Evolutionary conservation across 2,797 vertebrate species (phyloP).

Genomic region (Pseudocheirus occidentalis): DNA sequence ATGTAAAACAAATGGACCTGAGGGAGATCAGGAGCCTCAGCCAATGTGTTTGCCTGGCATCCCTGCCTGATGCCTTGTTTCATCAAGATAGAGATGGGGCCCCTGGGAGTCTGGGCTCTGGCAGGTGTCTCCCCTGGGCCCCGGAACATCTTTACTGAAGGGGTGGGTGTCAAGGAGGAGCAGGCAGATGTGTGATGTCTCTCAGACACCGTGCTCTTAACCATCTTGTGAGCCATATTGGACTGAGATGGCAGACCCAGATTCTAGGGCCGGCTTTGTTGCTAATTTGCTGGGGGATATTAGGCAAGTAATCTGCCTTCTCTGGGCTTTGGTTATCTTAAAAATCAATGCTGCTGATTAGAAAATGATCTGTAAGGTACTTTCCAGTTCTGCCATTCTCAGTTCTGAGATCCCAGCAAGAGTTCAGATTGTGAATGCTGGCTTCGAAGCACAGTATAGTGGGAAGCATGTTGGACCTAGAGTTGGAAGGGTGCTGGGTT

Average conservation of each 20-base stretch:
- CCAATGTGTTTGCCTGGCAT: not conserved
- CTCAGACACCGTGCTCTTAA: not conserved
- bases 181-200: not conserved
- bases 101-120: not conserved
- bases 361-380: not conserved
- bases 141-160: not conserved
- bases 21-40: slow-evolving; percentile 44
- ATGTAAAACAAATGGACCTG: not conserved
- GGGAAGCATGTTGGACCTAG: not conserved
- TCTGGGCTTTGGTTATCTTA: not conserved
- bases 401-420: not conserved
- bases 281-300: not conserved
- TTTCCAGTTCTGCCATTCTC: not conserved
- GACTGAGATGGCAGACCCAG: not conserved
- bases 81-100: slow-evolving; percentile 35
- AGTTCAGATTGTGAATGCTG: not conserved
- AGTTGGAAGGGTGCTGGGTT: not conserved
- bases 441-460: not conserved
- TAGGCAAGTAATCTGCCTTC: not conserved
- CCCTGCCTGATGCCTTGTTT: fast-evolving
- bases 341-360: not conserved
- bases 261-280: not conserved
- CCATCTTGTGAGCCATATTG: not conserved
- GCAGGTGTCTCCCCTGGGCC: not conserved
- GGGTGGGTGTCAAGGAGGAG: not conserved